Percentiles rank a stretch among this genome's conserved stretches.
These are phyloP conservation scores for Microplitis mediator DNA, from an alignment of 1,140 invertebrate genomes.

Conservation along the genomic window DNA sequence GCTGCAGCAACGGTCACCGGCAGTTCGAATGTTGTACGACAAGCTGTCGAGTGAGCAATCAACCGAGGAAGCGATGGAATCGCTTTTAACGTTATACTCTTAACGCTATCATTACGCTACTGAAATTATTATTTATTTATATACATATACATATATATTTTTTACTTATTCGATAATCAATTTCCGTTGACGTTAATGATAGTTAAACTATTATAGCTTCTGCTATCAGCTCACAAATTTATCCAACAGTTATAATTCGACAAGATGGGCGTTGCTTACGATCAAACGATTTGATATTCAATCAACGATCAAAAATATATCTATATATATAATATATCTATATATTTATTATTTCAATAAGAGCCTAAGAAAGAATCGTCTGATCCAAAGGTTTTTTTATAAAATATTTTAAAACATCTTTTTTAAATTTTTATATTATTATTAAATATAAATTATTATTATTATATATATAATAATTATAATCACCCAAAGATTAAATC, in stretches of 20 bases:
- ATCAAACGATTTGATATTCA: not conserved
- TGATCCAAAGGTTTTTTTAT: not conserved
- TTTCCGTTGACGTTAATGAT: too few relatives aligned
- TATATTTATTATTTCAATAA: slow-evolving; percentile 7
- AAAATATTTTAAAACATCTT: not conserved
- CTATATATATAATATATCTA: not conserved
- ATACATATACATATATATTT: not conserved
- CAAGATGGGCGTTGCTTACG: not conserved
- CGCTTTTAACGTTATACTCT: not conserved
- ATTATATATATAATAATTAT: not conserved
- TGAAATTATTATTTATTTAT: not conserved
- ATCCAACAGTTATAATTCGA: too few relatives aligned
- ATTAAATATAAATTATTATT: too few relatives aligned
- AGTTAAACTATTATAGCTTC: too few relatives aligned
- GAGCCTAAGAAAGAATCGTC: slow-evolving; percentile 10
- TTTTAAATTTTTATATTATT: too few relatives aligned
- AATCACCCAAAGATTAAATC: slow-evolving; percentile 51
- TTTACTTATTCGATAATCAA: too few relatives aligned
- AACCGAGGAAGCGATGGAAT: slow-evolving; percentile 6
- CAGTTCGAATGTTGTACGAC: slow-evolving; percentile 27
- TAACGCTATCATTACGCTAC: not conserved
- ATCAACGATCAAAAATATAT: not conserved
- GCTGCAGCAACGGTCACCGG: not conserved
- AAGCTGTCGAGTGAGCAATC: slow-evolving; percentile 38
- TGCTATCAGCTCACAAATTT: too few relatives aligned